Percentiles rank a stretch among this genome's conserved stretches.
Evolutionary conservation across 2,797 vertebrate species (phyloP).

Genomic region (Coregonus ussuriensis): DNA sequence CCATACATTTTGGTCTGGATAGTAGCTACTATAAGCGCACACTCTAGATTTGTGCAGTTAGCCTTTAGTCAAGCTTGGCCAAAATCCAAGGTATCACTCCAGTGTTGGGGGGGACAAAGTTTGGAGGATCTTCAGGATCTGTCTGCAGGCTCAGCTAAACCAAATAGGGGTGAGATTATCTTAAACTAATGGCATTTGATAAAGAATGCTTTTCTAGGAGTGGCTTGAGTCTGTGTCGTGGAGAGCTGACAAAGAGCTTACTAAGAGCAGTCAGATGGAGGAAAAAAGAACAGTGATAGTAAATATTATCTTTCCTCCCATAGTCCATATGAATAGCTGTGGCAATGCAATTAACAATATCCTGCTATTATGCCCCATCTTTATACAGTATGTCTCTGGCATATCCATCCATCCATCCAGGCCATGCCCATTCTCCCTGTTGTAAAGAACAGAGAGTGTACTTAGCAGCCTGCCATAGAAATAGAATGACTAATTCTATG

Average conservation of each 20-base stretch:
- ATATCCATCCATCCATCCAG: neutral
- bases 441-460: constrained; percentile 19
- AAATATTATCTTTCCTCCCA: neutral
- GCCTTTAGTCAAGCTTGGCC: constrained; percentile 45
- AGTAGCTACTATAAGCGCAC: neutral
- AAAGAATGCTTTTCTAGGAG: neutral
- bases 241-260: constrained; percentile 40
- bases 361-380: constrained; percentile 9
- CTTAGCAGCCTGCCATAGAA: neutral
- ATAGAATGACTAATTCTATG: neutral
- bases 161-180: constrained; percentile 30
- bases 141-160: constrained; percentile 54
- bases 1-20: constrained; percentile 35
- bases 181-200: neutral
- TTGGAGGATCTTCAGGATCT: constrained; percentile 41
- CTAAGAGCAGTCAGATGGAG: constrained; percentile 38
- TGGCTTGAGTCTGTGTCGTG: neutral
- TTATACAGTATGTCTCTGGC: neutral
- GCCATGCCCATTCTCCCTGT: neutral
- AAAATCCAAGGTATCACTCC: constrained; percentile 48
- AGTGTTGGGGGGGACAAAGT: constrained; percentile 1
- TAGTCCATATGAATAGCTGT: neutral
- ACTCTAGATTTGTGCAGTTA: constrained; percentile 47
- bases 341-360: constrained; percentile 13
- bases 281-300: neutral